Evolutionary conservation across 2,113 vertebrate genomes (phyloP).

Genomic region (Carollia perspicillata): DNA sequence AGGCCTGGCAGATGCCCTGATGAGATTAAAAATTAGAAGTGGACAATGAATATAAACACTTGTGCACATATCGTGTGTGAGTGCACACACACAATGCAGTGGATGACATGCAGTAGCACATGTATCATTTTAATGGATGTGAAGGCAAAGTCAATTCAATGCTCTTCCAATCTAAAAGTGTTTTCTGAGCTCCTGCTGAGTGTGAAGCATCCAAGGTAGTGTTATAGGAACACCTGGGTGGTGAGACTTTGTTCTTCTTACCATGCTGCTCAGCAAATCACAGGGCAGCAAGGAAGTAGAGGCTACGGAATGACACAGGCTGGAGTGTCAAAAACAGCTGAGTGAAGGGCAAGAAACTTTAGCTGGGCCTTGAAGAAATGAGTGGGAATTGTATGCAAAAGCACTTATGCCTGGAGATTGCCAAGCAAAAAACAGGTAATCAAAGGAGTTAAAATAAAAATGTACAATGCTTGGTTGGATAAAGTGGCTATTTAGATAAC

Average conservation of each 20-base stretch:
- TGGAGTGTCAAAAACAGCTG: neutral
- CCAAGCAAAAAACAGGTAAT: neutral
- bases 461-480: neutral
- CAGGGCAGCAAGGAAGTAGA: neutral
- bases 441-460: slow-evolving; percentile 14
- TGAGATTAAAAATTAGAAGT: neutral
- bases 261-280: neutral
- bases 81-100: neutral
- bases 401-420: neutral
- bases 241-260: neutral
- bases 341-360: neutral
- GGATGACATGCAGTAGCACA: neutral
- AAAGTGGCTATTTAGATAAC: neutral
- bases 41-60: neutral
- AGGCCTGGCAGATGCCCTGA: neutral
- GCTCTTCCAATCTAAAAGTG: neutral
- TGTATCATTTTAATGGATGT: neutral
- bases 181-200: neutral
- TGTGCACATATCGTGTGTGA: too few relatives aligned
- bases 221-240: neutral
- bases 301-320: neutral
- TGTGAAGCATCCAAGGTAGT: neutral
- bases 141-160: neutral
- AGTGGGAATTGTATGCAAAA: neutral
- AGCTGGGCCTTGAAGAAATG: neutral